phyloP scores from a whole-genome alignment of 2,797 vertebrate genomes.

The Nyctalus aviator region DNA sequence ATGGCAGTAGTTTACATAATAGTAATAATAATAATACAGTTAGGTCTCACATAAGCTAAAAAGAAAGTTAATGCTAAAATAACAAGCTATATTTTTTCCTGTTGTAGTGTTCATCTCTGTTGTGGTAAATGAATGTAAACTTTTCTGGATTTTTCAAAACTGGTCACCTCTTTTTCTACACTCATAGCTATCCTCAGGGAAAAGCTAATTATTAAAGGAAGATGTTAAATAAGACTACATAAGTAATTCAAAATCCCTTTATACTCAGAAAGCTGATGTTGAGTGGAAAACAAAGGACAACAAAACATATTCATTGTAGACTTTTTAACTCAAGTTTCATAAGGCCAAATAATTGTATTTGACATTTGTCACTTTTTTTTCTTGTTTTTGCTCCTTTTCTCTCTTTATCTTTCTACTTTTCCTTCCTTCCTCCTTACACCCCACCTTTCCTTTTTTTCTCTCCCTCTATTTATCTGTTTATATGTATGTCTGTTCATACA shows the following conservation, averaged over 20 bases:
- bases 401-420: neutral
- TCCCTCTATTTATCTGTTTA: neutral
- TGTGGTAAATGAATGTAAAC: neutral
- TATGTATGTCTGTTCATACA: neutral
- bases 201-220: neutral
- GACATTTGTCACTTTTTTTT: neutral
- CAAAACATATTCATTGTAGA: neutral
- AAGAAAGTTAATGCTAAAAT: neutral
- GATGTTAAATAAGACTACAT: neutral
- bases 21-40: neutral
- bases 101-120: neutral
- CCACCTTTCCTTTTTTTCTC: neutral
- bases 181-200: neutral
- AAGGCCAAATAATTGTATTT: neutral
- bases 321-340: constrained; percentile 11
- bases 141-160: neutral
- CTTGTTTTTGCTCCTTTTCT: neutral
- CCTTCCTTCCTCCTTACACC: neutral
- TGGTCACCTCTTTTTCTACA: neutral
- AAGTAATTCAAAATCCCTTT: neutral
- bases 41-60: neutral
- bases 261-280: neutral
- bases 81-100: neutral
- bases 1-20: neutral
- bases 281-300: neutral